These are phyloP conservation scores for Fistularia commersonii DNA, from an alignment of 2,797 vertebrate genomes.

Conservation along the genomic window DNA sequence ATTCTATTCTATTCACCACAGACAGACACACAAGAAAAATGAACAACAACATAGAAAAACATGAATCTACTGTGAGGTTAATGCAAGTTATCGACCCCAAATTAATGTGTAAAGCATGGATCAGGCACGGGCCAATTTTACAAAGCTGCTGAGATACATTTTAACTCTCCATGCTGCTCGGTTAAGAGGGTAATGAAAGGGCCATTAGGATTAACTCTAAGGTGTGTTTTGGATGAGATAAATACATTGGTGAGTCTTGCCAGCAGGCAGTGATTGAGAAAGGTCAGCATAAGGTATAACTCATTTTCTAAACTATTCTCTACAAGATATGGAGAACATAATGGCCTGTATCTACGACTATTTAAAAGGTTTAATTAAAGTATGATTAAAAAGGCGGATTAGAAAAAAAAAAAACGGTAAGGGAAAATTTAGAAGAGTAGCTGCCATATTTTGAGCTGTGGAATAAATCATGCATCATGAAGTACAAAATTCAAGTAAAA, in stretches of 20 bases:
- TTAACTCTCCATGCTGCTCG: constrained; percentile 39
- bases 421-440: constrained; percentile 4
- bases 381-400: constrained; percentile 9
- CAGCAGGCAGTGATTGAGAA: constrained; percentile 45
- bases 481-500: constrained; percentile 4
- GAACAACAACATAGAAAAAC: constrained; percentile 21
- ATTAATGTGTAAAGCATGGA: constrained; percentile 29
- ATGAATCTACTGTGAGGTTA: constrained; percentile 39
- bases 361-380: constrained; percentile 62
- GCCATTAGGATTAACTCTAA: constrained; percentile 59
- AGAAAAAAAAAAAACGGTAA: constrained; percentile 13
- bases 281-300: constrained; percentile 63
- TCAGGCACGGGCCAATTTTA: constrained; percentile 25
- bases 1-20: too few relatives aligned
- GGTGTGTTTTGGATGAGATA: constrained; percentile 61
- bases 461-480: constrained; percentile 11
- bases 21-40: not conserved
- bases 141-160: constrained; percentile 42
- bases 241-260: constrained; percentile 49
- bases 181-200: constrained; percentile 66
- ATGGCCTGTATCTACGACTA: constrained; percentile 41
- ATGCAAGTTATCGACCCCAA: constrained; percentile 36
- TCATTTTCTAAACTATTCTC: constrained; percentile 55
- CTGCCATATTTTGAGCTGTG: constrained; percentile 28
- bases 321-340: constrained; percentile 54